Evolutionary conservation across 2,888 invertebrate species (phyloP), one percentile per base, ranked within the genome.

Genomic region (Apocheima hispidaria): DNA sequence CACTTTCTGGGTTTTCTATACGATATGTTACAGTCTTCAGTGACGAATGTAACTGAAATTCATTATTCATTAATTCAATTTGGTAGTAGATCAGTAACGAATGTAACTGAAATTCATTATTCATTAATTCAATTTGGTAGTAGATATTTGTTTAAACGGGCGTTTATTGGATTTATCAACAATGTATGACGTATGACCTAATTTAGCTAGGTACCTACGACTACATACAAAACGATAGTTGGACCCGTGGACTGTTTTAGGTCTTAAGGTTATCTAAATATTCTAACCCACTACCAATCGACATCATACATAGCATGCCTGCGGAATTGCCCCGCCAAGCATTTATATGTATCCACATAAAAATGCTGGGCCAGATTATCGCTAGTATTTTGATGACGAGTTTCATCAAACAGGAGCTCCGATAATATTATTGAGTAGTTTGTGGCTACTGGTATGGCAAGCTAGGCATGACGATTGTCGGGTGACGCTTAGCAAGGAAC

Each of bases 261-360:
- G 41, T 41, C 21, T 41, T n/a, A 21, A 21, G 41, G 21, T 41
- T 41, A 41, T 41, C 21, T 21, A 21, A 41, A 21, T 21, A 5
- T 9, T 1, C 18, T 18, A 1, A 18, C 9, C 12, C n/a, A 20
- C 10, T 21, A 21, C 0, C 21, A 6, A 2, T 41, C 12, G 12
- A 10, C 40, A 1, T 2, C 14, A n/a, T 35, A n/a, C 4, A 35
- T 4, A 35, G 4, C 14, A 35, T n/a, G n/a, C n/a, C n/a, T n/a
- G n/a, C n/a, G n/a, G 28, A 9, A 9, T 28, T 28, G 7, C 10
- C 10, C 6, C 0, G 28, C 10, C 23, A 23, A 9, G 12, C 10
- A 2, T 33, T 4, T 7, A n/a, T n/a, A n/a, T 23, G 23, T 4
- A 2, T 23, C 5, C 23, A 5, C 6, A 23, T 23, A 5, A 23